These are phyloP conservation scores for Dipodomys ordii DNA, from an alignment of 2,113 vertebrate genomes.

Conservation along the genomic window DNA sequence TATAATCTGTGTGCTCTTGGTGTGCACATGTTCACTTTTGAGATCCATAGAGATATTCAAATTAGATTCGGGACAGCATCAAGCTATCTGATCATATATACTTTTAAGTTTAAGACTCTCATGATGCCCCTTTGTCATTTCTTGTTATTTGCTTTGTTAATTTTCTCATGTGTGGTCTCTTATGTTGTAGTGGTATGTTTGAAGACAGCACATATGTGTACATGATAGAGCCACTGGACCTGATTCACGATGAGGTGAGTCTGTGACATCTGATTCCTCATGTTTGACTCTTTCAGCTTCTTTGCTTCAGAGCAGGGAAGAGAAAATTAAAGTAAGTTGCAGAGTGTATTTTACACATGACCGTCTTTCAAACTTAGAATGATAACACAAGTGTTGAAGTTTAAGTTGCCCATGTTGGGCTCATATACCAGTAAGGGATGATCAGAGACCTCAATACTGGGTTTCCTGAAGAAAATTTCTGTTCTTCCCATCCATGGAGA, in stretches of 20 bases:
- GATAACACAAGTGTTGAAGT: background rate
- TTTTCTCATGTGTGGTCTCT: constrained; percentile 62
- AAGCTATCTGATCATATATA: background rate
- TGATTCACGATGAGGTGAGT: constrained; percentile 93
- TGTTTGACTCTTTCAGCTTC: background rate
- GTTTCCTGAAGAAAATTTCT: background rate
- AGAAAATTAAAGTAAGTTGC: background rate
- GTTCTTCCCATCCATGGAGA: background rate
- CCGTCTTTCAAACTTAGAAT: background rate
- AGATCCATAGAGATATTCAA: background rate
- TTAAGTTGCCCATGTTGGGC: background rate
- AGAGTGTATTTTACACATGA: background rate
- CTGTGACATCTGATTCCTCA: background rate
- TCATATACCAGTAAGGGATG: background rate
- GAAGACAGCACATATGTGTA: constrained; percentile 93
- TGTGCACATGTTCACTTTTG: background rate
- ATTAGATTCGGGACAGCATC: background rate
- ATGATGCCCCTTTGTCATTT: background rate
- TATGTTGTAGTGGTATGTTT: constrained; percentile 94
- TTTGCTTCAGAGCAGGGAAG: constrained; percentile 21
- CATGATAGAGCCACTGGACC: constrained; percentile 93
- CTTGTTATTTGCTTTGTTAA: constrained; percentile 44
- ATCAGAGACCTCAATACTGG: background rate
- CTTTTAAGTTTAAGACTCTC: background rate
- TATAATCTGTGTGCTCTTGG: background rate